phyloP scores from a whole-genome alignment of 2,113 vertebrate species.

The Alces alces region DNA sequence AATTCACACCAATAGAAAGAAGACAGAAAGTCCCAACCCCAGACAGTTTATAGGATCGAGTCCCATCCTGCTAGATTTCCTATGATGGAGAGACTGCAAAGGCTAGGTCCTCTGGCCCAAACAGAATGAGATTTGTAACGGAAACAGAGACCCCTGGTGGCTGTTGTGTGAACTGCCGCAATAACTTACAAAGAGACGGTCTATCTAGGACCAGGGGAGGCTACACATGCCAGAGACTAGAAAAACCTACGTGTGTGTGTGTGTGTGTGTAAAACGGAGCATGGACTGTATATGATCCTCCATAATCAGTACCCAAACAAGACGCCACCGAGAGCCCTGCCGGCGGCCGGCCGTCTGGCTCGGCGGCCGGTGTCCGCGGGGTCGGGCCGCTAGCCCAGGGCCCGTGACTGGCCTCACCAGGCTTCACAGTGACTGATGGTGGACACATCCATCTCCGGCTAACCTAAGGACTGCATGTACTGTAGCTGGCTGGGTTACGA shows the following conservation, averaged over 20 bases:
- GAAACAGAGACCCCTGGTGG: slow-evolving; percentile 75
- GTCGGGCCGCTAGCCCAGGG: not conserved
- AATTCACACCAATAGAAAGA: slow-evolving; percentile 41
- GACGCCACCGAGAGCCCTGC: slow-evolving; percentile 39
- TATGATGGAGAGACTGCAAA: slow-evolving; percentile 48
- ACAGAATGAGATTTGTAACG: slow-evolving; percentile 65
- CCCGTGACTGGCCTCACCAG: slow-evolving; percentile 52
- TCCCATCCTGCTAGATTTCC: slow-evolving; percentile 51
- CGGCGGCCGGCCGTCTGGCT: slow-evolving; percentile 13
- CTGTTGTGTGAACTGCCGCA: slow-evolving; percentile 62
- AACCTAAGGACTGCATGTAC: slow-evolving; percentile 11
- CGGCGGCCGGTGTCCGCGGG: slow-evolving; percentile 42
- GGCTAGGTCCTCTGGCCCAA: slow-evolving; percentile 54
- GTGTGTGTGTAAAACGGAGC: slow-evolving; percentile 70
- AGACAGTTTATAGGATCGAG: slow-evolving; percentile 35
- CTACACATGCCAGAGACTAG: slow-evolving; percentile 77
- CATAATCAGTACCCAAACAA: slow-evolving; percentile 68
- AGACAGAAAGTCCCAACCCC: slow-evolving; percentile 12
- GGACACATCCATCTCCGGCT: slow-evolving; percentile 46
- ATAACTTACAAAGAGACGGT: slow-evolving; percentile 74
- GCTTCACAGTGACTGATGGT: slow-evolving; percentile 66
- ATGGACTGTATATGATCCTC: slow-evolving; percentile 72
- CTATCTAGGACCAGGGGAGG: slow-evolving; percentile 71
- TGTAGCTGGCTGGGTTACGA: slow-evolving; percentile 9
- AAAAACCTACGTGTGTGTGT: slow-evolving; percentile 42